A percentile compares a stretch with the other conserved stretches of the same genome.
phyloP scores from a whole-genome alignment of 1,140 invertebrate species.

The Sycophila sp. region DNA sequence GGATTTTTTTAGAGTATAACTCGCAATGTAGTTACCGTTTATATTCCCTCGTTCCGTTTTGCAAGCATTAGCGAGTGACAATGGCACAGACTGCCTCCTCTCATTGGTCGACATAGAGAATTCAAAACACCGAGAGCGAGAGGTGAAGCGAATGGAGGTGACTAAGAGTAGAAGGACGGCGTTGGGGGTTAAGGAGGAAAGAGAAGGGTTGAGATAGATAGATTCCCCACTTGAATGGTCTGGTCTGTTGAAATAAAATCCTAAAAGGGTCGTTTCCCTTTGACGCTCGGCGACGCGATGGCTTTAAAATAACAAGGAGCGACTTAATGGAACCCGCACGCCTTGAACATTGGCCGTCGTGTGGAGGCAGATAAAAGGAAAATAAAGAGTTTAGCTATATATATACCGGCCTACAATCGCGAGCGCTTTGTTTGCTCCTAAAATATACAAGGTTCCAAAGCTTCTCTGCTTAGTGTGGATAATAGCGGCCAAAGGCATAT shows the following conservation, averaged over 20 bases:
- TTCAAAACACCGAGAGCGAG: conserved; percentile 3
- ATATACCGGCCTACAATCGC: neutral
- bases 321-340: neutral
- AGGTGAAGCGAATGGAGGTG: too few species aligned
- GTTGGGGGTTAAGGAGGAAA: too few species aligned
- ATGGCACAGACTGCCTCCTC: conserved; percentile 10
- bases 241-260: conserved; percentile 8
- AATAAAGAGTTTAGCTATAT: neutral
- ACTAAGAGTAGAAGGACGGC: too few species aligned
- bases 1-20: too few species aligned
- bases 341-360: neutral
- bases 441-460: too few species aligned
- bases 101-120: neutral
- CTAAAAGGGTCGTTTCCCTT: conserved; percentile 18
- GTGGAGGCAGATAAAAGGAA: neutral
- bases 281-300: conserved; percentile 5
- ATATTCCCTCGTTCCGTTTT: neutral
- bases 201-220: neutral
- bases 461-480: too few species aligned
- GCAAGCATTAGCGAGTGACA: conserved; percentile 17
- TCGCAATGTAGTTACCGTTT: conserved; percentile 21
- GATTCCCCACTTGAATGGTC: conserved; percentile 4
- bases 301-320: conserved; percentile 22
- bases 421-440: neutral
- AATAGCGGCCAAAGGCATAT: too few species aligned